These are phyloP conservation scores for Salvator merianae DNA, from an alignment of 2,113 vertebrate species.

Conservation along the genomic window DNA sequence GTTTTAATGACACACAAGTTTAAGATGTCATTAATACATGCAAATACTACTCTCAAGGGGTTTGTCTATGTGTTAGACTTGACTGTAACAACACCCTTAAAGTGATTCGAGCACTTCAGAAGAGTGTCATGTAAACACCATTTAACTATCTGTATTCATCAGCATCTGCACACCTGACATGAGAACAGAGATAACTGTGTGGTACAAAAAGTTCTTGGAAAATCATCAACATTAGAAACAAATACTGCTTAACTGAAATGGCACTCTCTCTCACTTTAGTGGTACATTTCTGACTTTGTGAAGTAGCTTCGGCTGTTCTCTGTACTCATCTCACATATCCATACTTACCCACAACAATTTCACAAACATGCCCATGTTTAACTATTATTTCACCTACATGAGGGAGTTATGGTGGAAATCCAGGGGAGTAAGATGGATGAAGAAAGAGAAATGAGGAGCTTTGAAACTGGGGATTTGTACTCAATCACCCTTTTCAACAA, in stretches of 20 bases:
- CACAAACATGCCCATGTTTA: not conserved
- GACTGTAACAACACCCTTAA: not conserved
- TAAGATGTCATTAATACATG: constrained; percentile 3
- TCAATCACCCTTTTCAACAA: not conserved
- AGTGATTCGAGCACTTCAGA: not conserved
- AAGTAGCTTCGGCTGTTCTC: too few relatives aligned
- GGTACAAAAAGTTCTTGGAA: too few relatives aligned
- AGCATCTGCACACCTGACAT: not conserved
- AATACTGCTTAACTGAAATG: not conserved
- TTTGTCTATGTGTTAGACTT: not conserved
- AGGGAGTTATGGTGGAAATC: not conserved
- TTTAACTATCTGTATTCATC: not conserved
- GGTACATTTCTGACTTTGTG: too few relatives aligned
- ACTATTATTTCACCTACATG: not conserved
- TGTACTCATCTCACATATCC: too few relatives aligned
- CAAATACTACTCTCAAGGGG: not conserved
- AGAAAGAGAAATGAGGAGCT: not conserved
- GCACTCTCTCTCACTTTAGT: too few relatives aligned
- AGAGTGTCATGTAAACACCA: not conserved
- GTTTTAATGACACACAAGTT: not conserved
- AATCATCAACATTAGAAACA: not conserved
- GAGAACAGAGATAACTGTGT: too few relatives aligned
- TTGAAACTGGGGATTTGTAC: not conserved
- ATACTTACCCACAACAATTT: too few relatives aligned
- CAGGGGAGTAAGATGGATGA: not conserved